Base-by-base conservation (phyloP, 2,888 invertebrate species). In the Diloba caeruleocephala region DNA sequence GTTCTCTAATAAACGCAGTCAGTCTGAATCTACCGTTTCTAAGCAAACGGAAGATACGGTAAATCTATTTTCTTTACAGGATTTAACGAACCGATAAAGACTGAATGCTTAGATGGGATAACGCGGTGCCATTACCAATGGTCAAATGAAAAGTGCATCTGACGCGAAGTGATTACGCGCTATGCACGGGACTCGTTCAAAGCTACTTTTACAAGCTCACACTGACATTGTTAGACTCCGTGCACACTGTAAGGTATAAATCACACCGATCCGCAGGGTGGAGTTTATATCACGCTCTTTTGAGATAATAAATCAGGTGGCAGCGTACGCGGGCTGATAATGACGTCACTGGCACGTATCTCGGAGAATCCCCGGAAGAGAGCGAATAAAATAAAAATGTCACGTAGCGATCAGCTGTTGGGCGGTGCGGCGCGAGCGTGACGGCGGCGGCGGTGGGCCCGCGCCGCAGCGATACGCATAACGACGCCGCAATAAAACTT, bases 361-460 rank as follows among this genome's bases (percentile, higher is more conserved):
- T 90, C 88, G 86, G 91, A 90, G 90, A 89, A 90, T 89, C 90
- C 92, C 92, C 92, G 92, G 92, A 92, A 92, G 91, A 88, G 90
- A 87, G 85, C 81, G 91, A 89, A 91, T 92, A 88, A 93, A 92
- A 93, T 93, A 93, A 92, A 92, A 93, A 92, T 93, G 93, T 93
- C 93, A 93, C 93, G 93, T 93, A 87, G 91, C 92, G 91, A 93
- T 93, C 93, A 92, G 93, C 93, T 92, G 92, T 88, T 90, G 87
- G 85, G 85, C 85, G 89, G 81, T 81, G 61, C 78, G 81, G 73
- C 73, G 81, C 76, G 82, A 68, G 82, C 85, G 89, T 84, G 90
- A 85, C 87, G 89, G 84, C 80, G 77, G 76, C 52, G 61, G 81
- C 80, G 77, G n/a, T n/a, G n/a, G 78, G 77, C 78, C 79, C 82